Percentiles rank a stretch among this genome's conserved stretches.
These are phyloP conservation scores for Drosophila nigrodunni DNA, from an alignment of 1,140 invertebrate species.

Conservation along the genomic window DNA sequence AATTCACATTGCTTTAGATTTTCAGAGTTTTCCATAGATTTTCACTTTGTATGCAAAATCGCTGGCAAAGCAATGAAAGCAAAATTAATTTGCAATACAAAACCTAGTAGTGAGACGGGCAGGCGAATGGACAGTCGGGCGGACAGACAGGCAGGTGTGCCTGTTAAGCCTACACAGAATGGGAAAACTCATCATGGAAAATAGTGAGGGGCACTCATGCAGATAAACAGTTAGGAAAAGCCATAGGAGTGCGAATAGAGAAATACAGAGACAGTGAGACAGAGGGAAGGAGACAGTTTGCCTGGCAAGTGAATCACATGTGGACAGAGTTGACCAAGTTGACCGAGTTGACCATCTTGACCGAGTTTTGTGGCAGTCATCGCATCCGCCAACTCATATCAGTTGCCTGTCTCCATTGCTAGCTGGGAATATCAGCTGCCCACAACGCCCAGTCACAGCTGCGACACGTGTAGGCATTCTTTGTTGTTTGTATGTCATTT, in stretches of 20 bases:
- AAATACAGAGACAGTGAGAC: background rate
- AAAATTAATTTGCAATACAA: constrained; percentile 69
- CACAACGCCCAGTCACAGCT: background rate
- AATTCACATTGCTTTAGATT: constrained; percentile 28
- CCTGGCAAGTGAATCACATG: constrained; percentile 63
- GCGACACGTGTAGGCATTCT: constrained; percentile 63
- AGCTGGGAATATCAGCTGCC: constrained; percentile 8
- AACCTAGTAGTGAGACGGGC: constrained; percentile 39
- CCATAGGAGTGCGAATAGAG: constrained; percentile 57
- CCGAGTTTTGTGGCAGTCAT: constrained; percentile 32
- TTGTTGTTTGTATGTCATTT: background rate
- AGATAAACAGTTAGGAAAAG: constrained; percentile 78
- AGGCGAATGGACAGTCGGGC: background rate
- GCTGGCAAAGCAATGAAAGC: constrained; percentile 64
- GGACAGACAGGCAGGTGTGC: constrained; percentile 53
- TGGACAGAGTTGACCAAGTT: constrained; percentile 62
- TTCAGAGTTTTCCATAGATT: constrained; percentile 50
- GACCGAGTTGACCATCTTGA: constrained; percentile 61
- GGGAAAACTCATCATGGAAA: constrained; percentile 54
- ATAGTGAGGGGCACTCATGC: constrained; percentile 58
- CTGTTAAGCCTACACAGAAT: constrained; percentile 31
- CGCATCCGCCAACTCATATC: constrained; percentile 37
- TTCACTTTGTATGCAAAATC: constrained; percentile 53
- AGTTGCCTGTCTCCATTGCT: constrained; percentile 43
- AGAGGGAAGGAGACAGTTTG: constrained; percentile 3